Base-by-base conservation (phyloP, 2,113 vertebrate genomes). In the Anas platyrhynchos region DNA sequence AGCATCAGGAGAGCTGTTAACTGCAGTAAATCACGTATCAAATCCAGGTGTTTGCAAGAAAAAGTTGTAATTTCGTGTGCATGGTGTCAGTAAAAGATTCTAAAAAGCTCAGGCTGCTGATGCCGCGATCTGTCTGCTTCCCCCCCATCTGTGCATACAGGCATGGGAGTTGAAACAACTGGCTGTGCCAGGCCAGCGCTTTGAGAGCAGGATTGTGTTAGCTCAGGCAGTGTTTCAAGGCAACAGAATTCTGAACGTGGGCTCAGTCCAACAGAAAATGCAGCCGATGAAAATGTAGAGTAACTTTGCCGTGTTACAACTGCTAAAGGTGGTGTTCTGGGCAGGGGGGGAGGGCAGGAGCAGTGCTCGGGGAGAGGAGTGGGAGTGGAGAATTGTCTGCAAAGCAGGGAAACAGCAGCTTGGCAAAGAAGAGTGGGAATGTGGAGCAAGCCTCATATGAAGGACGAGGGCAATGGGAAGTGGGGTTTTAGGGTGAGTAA, bases 321-420 rank as follows among this genome's bases (percentile, higher is more conserved):
- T 63, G 80, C 59, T 50, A 1, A 50, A 67, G 34, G 62, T 41
- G 63, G 59, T 5, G 48, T 34, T 34, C 0, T 12, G 92, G 31
- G 58, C 11, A 0, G 61, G 69, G 18, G 25, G 13, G 0, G 3
- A 14, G 58, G 72, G 52, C 11, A 36, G 77, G 61, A 56, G 3
- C 0, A 1, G 4, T 3, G 18, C 0, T 0, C 3, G 50, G 54
- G n/a, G 44, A 62, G 41, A 43, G 44, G 23, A 0, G 0, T 41
- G 77, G 50, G 17, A 29, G 11, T 2, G 25, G 61, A 41, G 48
- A 68, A 1, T 6, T 20, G 31, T 29, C 81, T 82, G 76, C 62
- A 22, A 13, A 41, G 52, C 13, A 79, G 75, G 80, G 69, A 56
- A 26, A 5, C 56, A 68, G 81, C 20, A 34, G 17, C 1, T 29